Conservation (phyloP, 2,888 invertebrate genomes). For the Athrips mouffetella region DNA sequence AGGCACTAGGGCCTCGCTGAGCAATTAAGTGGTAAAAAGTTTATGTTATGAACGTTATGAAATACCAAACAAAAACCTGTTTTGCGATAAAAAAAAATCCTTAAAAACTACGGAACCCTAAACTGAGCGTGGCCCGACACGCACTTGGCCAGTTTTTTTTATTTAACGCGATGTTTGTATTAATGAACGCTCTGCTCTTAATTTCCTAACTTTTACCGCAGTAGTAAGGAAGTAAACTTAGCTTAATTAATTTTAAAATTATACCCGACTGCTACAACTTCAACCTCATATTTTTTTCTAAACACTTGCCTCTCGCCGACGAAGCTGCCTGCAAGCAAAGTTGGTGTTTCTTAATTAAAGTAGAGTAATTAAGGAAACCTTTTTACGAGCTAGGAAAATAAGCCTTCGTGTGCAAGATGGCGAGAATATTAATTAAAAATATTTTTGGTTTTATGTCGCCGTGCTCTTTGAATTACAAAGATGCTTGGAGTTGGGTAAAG, state of each 20-base stretch:
- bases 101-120: too few relatives aligned
- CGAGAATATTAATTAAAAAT: slow-evolving; percentile 20
- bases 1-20: too few relatives aligned
- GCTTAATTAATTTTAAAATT: slow-evolving; percentile 2
- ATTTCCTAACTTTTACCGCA: neutral
- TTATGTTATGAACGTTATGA: too few relatives aligned
- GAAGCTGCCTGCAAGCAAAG: slow-evolving; percentile 10
- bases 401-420: slow-evolving; percentile 18
- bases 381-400: slow-evolving; percentile 18
- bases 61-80: too few relatives aligned
- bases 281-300: slow-evolving; percentile 8
- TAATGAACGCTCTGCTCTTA: neutral
- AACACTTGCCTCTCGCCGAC: neutral
- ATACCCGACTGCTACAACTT: slow-evolving; percentile 1
- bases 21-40: too few relatives aligned
- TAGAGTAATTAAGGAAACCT: slow-evolving; percentile 18
- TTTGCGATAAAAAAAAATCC: too few relatives aligned
- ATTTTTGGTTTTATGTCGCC: slow-evolving; percentile 13
- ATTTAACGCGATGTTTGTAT: too few relatives aligned
- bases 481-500: neutral
- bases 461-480: slow-evolving; percentile 9
- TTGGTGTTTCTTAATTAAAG: slow-evolving; percentile 21
- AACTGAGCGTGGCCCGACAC: too few relatives aligned
- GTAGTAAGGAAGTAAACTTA: neutral
- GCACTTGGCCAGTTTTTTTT: too few relatives aligned